Conservation (phyloP, 2,888 invertebrate genomes). For the Chelonus formosanus region DNA sequence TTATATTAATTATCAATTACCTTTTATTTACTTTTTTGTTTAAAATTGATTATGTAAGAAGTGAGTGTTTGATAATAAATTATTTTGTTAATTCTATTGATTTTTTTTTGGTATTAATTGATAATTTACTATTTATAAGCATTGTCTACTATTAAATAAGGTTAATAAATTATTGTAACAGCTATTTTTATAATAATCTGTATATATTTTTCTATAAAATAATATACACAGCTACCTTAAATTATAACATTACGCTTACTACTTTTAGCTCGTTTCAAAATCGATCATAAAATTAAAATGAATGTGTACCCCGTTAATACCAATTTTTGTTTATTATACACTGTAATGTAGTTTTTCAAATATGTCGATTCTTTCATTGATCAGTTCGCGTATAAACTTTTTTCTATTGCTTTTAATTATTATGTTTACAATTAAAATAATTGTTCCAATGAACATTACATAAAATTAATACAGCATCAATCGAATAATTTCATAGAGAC, state of each 20-base stretch:
- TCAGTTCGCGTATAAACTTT: no score
- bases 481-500: no score
- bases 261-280: constrained; percentile 44
- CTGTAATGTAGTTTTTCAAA: no score
- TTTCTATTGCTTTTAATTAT: constrained; percentile 11
- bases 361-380: no score
- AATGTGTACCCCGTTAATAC: constrained; percentile 2
- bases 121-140: no score
- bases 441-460: no score
- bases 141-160: constrained; percentile 69
- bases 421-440: constrained; percentile 2
- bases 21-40: no score
- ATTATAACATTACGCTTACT: constrained; percentile 48
- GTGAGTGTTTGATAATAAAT: no score
- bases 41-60: no score
- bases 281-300: constrained; percentile 39
- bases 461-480: no score
- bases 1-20: background rate
- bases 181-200: constrained; percentile 52
- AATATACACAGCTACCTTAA: constrained; percentile 60
- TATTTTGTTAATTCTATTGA: no score
- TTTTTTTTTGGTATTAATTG: no score
- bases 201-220: constrained; percentile 62
- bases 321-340: constrained; percentile 1
- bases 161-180: constrained; percentile 65